A percentile compares a stretch with the other conserved stretches of the same genome.
Evolutionary conservation across 2,797 vertebrate species (phyloP).

Genomic region (Poliocrania exsul): DNA sequence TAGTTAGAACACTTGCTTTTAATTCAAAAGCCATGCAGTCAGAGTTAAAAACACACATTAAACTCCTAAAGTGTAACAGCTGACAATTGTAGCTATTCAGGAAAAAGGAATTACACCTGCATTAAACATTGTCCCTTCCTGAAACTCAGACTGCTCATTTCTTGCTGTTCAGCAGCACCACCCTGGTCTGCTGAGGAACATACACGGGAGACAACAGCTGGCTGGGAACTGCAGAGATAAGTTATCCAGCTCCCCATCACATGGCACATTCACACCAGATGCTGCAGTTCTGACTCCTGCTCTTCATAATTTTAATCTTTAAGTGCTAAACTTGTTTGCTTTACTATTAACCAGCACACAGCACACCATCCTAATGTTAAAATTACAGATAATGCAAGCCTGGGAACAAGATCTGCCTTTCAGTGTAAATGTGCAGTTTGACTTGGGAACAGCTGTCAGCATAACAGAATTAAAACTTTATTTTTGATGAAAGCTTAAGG

Average conservation of each 20-base stretch:
- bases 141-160: background rate
- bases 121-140: background rate
- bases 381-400: background rate
- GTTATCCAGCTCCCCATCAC: background rate
- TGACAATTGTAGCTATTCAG: background rate
- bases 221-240: background rate
- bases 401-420: background rate
- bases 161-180: background rate
- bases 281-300: background rate
- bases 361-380: background rate
- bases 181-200: background rate
- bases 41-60: background rate
- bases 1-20: background rate
- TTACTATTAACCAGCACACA: background rate
- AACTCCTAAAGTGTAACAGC: background rate
- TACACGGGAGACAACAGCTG: background rate
- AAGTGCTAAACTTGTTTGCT: rapidly evolving
- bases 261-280: background rate
- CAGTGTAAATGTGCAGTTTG: background rate
- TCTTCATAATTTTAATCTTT: background rate
- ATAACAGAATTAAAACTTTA: background rate
- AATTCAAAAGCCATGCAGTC: background rate
- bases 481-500: background rate
- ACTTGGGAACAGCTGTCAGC: background rate
- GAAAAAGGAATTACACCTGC: background rate